These are phyloP conservation scores for Hyalella azteca DNA, from an alignment of 2,888 invertebrate species.

Conservation along the genomic window DNA sequence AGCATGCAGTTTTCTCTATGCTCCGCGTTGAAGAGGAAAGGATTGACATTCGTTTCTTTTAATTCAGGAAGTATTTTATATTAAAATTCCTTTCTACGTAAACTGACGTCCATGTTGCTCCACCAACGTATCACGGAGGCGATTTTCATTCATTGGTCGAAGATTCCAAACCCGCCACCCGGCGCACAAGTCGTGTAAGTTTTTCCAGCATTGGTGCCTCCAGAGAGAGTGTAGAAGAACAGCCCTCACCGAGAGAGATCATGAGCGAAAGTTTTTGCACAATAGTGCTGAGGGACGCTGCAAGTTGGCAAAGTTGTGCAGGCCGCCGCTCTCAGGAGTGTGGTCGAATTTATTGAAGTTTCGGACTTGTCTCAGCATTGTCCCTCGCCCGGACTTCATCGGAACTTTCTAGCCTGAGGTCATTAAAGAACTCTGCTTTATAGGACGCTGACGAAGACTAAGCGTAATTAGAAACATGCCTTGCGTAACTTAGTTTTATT, in stretches of 20 bases:
- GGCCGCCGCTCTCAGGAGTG: neutral
- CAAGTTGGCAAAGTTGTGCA: neutral
- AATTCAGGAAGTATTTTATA: too few species aligned
- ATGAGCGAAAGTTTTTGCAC: neutral
- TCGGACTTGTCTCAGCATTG: neutral
- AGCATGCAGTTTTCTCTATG: too few species aligned
- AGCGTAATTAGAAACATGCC: neutral
- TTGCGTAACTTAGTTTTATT: neutral
- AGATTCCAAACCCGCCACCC: too few species aligned
- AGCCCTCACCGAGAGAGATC: neutral
- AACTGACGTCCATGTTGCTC: too few species aligned
- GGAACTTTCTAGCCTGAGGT: neutral
- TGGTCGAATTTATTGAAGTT: slow-evolving; percentile 5
- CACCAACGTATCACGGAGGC: too few species aligned
- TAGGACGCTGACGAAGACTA: neutral
- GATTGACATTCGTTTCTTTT: too few species aligned
- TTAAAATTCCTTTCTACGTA: too few species aligned
- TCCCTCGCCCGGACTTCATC: neutral
- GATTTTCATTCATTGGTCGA: too few species aligned
- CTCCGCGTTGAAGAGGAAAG: too few species aligned
- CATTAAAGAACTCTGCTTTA: slow-evolving; percentile 6
- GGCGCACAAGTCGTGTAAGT: neutral
- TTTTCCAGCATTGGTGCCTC: neutral
- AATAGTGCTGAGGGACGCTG: neutral
- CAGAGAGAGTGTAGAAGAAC: neutral